phyloP scores from a whole-genome alignment of 2,797 vertebrate species.

The Cuniculus paca region DNA sequence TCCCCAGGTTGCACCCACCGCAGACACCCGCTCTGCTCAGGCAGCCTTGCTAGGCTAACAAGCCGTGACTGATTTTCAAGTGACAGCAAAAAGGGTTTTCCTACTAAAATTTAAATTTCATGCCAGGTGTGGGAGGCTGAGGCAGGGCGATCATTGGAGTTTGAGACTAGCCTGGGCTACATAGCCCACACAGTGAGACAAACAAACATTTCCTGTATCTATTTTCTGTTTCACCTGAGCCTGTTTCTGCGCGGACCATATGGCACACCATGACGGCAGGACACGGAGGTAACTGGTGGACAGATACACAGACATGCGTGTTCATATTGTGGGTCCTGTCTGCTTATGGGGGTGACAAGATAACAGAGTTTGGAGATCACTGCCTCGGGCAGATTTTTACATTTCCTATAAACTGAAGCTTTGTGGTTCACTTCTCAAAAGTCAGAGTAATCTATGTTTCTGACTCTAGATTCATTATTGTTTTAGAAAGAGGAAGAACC shows the following conservation, averaged over 20 bases:
- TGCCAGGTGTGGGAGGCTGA: neutral
- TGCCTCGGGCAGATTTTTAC: neutral
- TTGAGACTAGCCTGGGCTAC: too few relatives aligned
- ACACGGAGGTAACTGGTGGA: neutral
- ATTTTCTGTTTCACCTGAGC: neutral
- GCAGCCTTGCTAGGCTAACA: neutral
- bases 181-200: neutral
- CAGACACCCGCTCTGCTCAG: neutral
- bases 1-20: neutral
- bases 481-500: conserved; percentile 35
- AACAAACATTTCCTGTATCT: neutral
- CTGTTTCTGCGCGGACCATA: neutral
- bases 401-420: neutral
- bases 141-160: neutral
- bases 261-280: neutral
- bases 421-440: neutral
- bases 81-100: neutral
- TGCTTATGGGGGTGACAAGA: neutral
- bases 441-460: neutral
- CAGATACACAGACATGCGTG: neutral
- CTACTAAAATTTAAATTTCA: neutral
- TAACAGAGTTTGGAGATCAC: neutral
- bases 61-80: neutral
- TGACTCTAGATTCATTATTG: neutral
- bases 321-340: neutral